Conservation (phyloP, 2,888 invertebrate species). For the Euphydryas editha region DNA sequence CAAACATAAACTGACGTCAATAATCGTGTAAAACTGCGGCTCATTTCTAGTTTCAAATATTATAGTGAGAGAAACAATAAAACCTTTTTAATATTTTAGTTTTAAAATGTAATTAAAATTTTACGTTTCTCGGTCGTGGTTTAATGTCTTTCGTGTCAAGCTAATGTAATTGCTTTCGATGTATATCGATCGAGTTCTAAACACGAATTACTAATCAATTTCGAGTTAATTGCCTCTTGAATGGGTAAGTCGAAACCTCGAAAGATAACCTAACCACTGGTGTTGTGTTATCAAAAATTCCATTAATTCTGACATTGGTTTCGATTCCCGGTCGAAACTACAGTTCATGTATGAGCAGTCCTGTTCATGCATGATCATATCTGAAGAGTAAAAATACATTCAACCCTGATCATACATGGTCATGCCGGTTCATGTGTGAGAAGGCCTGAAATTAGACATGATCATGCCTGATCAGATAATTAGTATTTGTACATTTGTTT, state of each 20-base stretch:
- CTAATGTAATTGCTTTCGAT: conserved; percentile 13
- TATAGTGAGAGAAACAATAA: not conserved
- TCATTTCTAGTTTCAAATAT: not conserved
- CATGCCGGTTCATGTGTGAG: too few species aligned
- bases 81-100: not conserved
- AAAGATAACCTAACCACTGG: not conserved
- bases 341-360: too few species aligned
- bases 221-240: not conserved
- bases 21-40: too few species aligned
- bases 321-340: too few species aligned
- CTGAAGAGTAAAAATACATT: too few species aligned
- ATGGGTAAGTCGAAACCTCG: not conserved
- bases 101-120: not conserved
- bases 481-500: too few species aligned
- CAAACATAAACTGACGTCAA: too few species aligned
- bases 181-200: not conserved
- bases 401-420: too few species aligned
- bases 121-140: not conserved
- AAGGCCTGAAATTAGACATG: too few species aligned
- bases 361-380: too few species aligned
- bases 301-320: too few species aligned
- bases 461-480: too few species aligned
- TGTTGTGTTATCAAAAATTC: not conserved
- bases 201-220: conserved; percentile 4
- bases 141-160: conserved; percentile 8